Base-by-base conservation (phyloP, 1,140 invertebrate species). In the Grapholita molesta region DNA sequence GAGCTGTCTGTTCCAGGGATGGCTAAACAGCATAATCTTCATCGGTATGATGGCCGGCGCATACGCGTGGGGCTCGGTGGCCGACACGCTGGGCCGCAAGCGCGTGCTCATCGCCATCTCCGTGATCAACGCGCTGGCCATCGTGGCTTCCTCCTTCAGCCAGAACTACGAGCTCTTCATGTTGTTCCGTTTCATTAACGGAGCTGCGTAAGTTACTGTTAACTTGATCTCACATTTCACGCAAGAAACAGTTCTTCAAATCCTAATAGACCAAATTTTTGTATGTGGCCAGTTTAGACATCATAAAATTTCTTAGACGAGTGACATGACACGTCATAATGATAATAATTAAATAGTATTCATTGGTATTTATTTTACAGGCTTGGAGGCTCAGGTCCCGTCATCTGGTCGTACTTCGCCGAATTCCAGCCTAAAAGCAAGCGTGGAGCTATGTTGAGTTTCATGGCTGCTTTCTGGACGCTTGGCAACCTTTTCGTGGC, bases 321-420 rank as follows among this genome's bases (percentile, higher is more conserved):
- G n/a, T n/a, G n/a, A n/a, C n/a, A n/a, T n/a, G n/a, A n/a, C n/a
- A n/a, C n/a, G n/a, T n/a, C n/a, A n/a, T n/a, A n/a, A n/a, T n/a
- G n/a, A n/a, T 35, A 11, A 11, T 35, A 35, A 3, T 11, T 7
- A 35, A 35, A 35, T 32, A 32, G 9, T 35, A 35, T 12, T 35
- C 33, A 11, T 11, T 11, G 33, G 9, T 35, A 33, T 1, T 1
- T 33, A 35, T 35, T 5, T 32, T 32, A 28, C 81, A 98, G 98
- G 53, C 94, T 99, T 75, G 97, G 97, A 72, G 97, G 97, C 66
- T 98, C 97, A 83, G 97, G 97, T 82, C 97, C 98, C 67, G 97
- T 98, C 53, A 98, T 98, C 83, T 99, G 97, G 96, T 97, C 97
- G 1, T 99, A 98, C 86, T 98, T 98, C 91, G 96, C 97, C 38